Evolutionary conservation across 2,113 vertebrate species (phyloP).

Genomic region (Cyanoderma ruficeps): DNA sequence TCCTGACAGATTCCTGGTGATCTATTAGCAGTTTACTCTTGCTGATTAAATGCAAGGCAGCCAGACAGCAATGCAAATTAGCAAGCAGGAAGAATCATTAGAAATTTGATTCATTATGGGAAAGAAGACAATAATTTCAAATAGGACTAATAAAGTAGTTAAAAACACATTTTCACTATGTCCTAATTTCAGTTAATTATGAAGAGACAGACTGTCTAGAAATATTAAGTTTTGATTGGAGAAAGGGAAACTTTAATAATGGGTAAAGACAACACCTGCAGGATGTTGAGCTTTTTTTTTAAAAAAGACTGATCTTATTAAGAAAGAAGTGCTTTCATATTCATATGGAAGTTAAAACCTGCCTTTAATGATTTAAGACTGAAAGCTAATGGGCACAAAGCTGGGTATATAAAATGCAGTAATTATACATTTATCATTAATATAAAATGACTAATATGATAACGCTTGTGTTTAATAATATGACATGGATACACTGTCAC

Average conservation of each 20-base stretch:
- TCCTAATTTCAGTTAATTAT: not conserved
- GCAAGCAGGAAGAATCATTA: not conserved
- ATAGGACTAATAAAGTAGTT: not conserved
- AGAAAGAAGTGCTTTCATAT: not conserved
- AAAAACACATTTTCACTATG: not conserved
- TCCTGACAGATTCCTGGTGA: not conserved
- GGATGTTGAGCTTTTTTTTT: not conserved
- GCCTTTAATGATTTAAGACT: not conserved
- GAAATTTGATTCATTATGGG: not conserved
- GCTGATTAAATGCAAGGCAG: not conserved
- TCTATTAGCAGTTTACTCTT: not conserved
- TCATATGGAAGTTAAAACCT: not conserved
- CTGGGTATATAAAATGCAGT: not conserved
- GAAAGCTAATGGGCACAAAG: slow-evolving; percentile 7
- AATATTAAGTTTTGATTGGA: not conserved
- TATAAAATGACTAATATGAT: not conserved
- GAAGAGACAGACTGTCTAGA: not conserved
- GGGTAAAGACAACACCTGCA: not conserved
- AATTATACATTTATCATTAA: not conserved
- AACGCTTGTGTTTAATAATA: not conserved
- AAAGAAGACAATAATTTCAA: not conserved
- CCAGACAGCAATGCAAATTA: not conserved
- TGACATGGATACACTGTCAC: not conserved
- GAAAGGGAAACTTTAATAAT: not conserved
- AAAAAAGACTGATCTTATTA: not conserved